Evolutionary conservation across 2,797 vertebrate genomes (phyloP).

Genomic region (Ispidina lecontei): DNA sequence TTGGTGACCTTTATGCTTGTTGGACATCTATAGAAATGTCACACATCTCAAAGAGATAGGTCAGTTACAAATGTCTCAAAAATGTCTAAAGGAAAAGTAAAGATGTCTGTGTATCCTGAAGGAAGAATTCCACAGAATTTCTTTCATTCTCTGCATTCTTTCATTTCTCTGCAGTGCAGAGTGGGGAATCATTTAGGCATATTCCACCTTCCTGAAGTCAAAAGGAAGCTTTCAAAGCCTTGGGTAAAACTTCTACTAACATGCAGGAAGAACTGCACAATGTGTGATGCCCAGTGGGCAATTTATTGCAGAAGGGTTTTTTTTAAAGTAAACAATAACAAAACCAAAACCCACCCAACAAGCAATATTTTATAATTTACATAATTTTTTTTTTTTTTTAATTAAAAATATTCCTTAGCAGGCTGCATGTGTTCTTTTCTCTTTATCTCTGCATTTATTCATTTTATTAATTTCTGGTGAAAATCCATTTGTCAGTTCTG

Average conservation of each 20-base stretch:
- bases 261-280: background rate
- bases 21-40: background rate
- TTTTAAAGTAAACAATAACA: background rate
- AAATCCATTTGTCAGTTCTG: background rate
- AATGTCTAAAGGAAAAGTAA: background rate
- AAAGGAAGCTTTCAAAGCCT: background rate
- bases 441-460: background rate
- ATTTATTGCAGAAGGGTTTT: background rate
- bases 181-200: background rate
- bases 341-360: background rate
- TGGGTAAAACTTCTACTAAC: background rate
- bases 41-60: background rate
- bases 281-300: accelerated
- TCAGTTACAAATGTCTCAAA: background rate
- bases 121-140: background rate
- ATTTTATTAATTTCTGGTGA: background rate
- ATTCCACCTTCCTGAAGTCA: background rate
- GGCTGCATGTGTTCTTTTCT: background rate
- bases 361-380: background rate
- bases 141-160: background rate
- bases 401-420: background rate
- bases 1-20: background rate
- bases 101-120: background rate
- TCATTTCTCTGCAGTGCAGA: background rate
- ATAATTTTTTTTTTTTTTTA: too few relatives aligned